Conservation (phyloP, 1,140 invertebrate genomes). For the Heliconius himera region DNA sequence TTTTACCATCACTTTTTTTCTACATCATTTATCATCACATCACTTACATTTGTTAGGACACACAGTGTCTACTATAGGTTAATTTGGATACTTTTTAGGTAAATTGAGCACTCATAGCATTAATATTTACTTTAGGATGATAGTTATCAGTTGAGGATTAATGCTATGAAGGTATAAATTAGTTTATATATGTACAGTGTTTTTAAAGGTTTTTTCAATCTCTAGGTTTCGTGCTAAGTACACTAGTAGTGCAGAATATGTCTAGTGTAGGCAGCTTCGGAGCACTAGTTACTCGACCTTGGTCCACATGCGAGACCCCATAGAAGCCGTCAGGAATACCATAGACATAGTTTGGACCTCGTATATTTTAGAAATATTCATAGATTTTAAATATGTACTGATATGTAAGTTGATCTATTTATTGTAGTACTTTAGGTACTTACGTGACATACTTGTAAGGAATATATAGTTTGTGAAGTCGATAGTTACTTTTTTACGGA, state of each 20-base stretch:
- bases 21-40: conserved; percentile 25
- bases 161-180: conserved; percentile 72
- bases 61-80: conserved; percentile 15
- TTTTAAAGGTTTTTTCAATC: conserved; percentile 79
- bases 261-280: conserved; percentile 81
- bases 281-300: conserved; percentile 78
- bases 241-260: conserved; percentile 80
- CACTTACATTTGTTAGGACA: conserved; percentile 34
- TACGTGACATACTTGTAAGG: conserved; percentile 74
- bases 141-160: conserved; percentile 52
- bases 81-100: conserved; percentile 42
- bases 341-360: conserved; percentile 69
- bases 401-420: conserved; percentile 79
- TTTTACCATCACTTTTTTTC: conserved; percentile 34
- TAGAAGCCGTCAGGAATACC: conserved; percentile 78
- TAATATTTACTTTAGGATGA: conserved; percentile 47
- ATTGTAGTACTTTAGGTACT: conserved; percentile 79
- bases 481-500: conserved; percentile 68
- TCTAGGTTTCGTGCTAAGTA: conserved; percentile 82
- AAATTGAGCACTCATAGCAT: conserved; percentile 64
- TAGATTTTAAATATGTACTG: conserved; percentile 75
- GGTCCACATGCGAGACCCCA: conserved; percentile 76
- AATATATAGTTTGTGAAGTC: conserved; percentile 69
- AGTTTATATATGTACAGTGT: conserved; percentile 55
- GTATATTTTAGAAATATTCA: conserved; percentile 65